A percentile compares a stretch with the other conserved stretches of the same genome.
These are phyloP conservation scores for Limenitis camilla DNA, from an alignment of 2,888 invertebrate species.

Conservation along the genomic window DNA sequence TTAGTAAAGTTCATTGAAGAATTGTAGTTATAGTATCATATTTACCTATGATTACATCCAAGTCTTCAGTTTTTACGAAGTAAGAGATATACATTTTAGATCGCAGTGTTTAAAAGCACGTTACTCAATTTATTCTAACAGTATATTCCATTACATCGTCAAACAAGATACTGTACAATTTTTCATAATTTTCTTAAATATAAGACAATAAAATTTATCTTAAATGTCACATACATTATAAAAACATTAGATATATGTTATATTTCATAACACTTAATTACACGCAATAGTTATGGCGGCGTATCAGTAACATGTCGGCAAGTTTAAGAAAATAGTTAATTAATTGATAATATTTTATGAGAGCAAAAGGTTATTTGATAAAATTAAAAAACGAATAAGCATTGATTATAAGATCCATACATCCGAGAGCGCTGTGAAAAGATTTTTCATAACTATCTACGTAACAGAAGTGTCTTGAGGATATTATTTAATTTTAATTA, in stretches of 20 bases:
- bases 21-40: too few species aligned
- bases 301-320: conserved; percentile 8
- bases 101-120: too few species aligned
- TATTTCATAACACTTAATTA: conserved; percentile 4
- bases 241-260: conserved; percentile 22
- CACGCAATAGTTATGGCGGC: not conserved
- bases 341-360: conserved; percentile 39
- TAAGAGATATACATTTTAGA: too few species aligned
- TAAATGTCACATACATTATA: conserved; percentile 14
- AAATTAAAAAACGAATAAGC: conserved; percentile 1
- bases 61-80: too few species aligned
- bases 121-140: not conserved
- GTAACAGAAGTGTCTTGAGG: too few species aligned
- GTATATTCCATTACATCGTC: conserved; percentile 18
- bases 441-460: not conserved
- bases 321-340: conserved; percentile 37
- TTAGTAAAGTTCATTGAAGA: too few species aligned
- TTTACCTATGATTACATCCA: too few species aligned
- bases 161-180: conserved; percentile 1
- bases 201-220: conserved; percentile 8
- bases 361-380: conserved; percentile 34
- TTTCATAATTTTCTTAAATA: not conserved
- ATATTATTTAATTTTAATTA: too few species aligned
- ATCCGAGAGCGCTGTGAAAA: not conserved
- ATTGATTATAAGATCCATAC: not conserved